Base-by-base conservation (phyloP, 2,888 invertebrate species). In the Xestia xanthographa region DNA sequence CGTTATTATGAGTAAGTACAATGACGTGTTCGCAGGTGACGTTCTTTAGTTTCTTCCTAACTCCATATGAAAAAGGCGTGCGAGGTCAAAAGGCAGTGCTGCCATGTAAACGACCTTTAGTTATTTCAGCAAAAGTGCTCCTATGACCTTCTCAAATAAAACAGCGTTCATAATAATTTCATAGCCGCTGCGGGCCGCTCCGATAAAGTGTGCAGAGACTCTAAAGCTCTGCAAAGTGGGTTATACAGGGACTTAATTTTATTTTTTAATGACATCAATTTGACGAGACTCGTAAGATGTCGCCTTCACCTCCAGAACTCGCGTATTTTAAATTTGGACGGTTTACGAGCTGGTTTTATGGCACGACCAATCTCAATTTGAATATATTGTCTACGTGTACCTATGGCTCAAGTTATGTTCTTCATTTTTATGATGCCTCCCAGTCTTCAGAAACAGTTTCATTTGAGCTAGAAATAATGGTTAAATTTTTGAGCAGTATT, bases 231-330 rank as follows among this genome's bases (percentile, higher is more conserved):
- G 75, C 75, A 86, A 83, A 85, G 84, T 86, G 78, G 77, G 82
- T 84, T 86, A 86, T 80, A 80, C 74, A 22, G 60, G 75, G 84
- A 86, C 80, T 87, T 87, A 77, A 88, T 86, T 88, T 82, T 80
- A 86, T 87, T 84, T 87, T 87, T 86, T 87, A 87, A 88, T 87
- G 86, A 79, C 77, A 80, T 81, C 80, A 87, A 84, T 87, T 87
- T 87, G 78, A 85, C 45, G 73, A 81, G 81, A 66, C 72, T 63
- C 75, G 73, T 84, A 75, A 83, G 84, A 81, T 78, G 83, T 75
- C 72, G 72, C 70, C 26, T 50, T 65, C 81, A 77, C 73, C 80
- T 81, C 66, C 22, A 74, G 78, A 38, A 82, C 75, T 75, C 66
- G 68, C 69, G 81, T 78, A 81, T 81, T 86, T 86, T 78, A 82